A percentile compares a stretch with the other conserved stretches of the same genome.
These are phyloP conservation scores for Hirundichthys speculiger DNA, from an alignment of 2,113 vertebrate genomes.

Conservation along the genomic window DNA sequence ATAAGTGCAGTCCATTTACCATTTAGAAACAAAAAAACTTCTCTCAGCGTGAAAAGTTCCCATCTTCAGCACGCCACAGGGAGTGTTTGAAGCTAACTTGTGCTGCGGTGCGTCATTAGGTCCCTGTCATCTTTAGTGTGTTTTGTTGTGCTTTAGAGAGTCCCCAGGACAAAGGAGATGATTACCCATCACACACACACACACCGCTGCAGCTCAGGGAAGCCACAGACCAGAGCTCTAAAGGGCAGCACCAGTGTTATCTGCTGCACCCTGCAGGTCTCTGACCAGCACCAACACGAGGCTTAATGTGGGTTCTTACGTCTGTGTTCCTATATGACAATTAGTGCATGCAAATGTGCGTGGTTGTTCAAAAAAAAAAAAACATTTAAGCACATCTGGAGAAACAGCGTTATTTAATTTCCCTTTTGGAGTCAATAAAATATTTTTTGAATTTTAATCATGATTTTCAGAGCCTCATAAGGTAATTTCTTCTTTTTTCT, in stretches of 20 bases:
- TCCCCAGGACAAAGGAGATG: slow-evolving; percentile 85
- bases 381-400: no score
- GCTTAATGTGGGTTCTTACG: not conserved
- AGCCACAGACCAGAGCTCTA: slow-evolving; percentile 81
- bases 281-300: slow-evolving; percentile 28
- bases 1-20: no score
- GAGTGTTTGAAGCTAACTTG: slow-evolving; percentile 27
- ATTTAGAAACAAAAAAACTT: no score
- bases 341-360: not conserved
- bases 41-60: slow-evolving; percentile 31
- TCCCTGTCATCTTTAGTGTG: slow-evolving; percentile 39
- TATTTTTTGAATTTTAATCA: no score
- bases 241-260: slow-evolving; percentile 73
- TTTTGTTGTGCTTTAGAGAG: slow-evolving; percentile 68
- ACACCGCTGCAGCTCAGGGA: slow-evolving; percentile 86
- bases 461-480: slow-evolving; percentile 10
- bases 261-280: slow-evolving; percentile 56
- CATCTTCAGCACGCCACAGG: slow-evolving; percentile 33
- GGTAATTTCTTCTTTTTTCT: slow-evolving; percentile 2
- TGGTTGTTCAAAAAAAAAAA: no score
- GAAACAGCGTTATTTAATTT: no score
- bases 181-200: slow-evolving; percentile 82
- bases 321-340: slow-evolving; percentile 13
- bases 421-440: no score
- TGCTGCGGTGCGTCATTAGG: slow-evolving; percentile 48